Percentiles rank a stretch among this genome's conserved stretches.
Conservation (phyloP, 2,113 vertebrate genomes). For the Uria aalge region DNA sequence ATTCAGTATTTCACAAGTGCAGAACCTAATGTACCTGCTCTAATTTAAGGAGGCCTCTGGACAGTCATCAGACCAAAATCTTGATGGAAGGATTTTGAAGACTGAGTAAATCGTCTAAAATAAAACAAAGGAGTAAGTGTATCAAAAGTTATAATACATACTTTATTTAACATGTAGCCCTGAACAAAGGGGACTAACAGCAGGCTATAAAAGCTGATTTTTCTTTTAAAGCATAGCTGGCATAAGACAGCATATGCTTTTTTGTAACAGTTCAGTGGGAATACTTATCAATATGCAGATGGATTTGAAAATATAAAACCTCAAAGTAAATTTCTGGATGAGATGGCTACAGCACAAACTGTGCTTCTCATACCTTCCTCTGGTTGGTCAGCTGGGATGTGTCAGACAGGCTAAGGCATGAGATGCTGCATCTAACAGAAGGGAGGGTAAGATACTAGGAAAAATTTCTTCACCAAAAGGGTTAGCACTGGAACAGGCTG, state of each 20-base stretch:
- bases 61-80: slow-evolving; percentile 17
- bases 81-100: slow-evolving; percentile 31
- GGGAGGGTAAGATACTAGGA: not conserved
- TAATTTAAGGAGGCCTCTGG: slow-evolving; percentile 33
- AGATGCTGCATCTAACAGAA: not conserved
- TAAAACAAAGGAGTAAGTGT: slow-evolving; percentile 26
- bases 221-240: not conserved
- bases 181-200: not conserved
- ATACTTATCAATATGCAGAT: not conserved
- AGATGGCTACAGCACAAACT: not conserved
- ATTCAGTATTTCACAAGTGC: slow-evolving; percentile 17
- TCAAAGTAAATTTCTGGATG: not conserved
- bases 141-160: not conserved
- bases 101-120: slow-evolving; percentile 36
- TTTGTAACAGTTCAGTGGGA: not conserved
- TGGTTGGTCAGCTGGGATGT: not conserved
- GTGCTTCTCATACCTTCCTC: not conserved
- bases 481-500: not conserved
- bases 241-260: not conserved
- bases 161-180: slow-evolving; percentile 1
- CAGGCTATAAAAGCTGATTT: not conserved
- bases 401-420: not conserved
- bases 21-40: slow-evolving; percentile 17
- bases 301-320: not conserved
- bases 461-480: not conserved